A percentile compares a stretch with the other conserved stretches of the same genome.
Evolutionary conservation across 2,113 vertebrate species (phyloP).

Genomic region (Aphyosemion australe): DNA sequence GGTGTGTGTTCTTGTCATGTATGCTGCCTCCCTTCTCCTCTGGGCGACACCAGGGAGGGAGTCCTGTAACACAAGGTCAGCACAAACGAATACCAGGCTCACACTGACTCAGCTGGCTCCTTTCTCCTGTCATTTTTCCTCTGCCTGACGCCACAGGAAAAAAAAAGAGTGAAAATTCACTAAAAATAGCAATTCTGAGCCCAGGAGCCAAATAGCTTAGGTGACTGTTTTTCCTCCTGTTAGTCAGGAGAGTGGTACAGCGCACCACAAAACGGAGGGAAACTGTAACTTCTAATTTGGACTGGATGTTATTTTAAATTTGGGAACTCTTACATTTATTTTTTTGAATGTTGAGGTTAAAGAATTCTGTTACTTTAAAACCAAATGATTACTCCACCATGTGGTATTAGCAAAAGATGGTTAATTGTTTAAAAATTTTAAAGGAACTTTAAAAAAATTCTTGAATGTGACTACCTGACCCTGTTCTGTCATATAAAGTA

Average conservation of each 20-base stretch:
- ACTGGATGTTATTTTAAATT: not conserved
- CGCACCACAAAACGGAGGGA: not conserved
- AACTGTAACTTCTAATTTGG: not conserved
- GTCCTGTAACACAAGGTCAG: conserved; percentile 56
- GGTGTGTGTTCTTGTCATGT: not conserved
- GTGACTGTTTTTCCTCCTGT: conserved; percentile 49
- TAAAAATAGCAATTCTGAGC: conserved; percentile 65
- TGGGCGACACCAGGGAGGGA: conserved; percentile 53
- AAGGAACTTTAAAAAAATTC: too few species aligned
- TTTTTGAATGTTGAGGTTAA: not conserved
- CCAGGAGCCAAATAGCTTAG: conserved; percentile 44
- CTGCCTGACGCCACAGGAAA: conserved; percentile 29
- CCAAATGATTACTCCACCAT: too few species aligned
- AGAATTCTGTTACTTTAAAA: not conserved
- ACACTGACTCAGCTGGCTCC: conserved; percentile 63
- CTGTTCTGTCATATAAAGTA: too few species aligned
- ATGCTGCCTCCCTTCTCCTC: not conserved
- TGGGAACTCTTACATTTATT: not conserved
- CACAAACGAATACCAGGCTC: conserved; percentile 73
- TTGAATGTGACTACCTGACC: too few species aligned
- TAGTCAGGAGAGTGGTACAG: conserved; percentile 43
- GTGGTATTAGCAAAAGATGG: too few species aligned
- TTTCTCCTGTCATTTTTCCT: conserved; percentile 67
- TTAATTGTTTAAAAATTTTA: too few species aligned
- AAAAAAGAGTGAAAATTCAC: conserved; percentile 52